phyloP scores from a whole-genome alignment of 2,888 invertebrate species.

The Eremobia ochroleuca region DNA sequence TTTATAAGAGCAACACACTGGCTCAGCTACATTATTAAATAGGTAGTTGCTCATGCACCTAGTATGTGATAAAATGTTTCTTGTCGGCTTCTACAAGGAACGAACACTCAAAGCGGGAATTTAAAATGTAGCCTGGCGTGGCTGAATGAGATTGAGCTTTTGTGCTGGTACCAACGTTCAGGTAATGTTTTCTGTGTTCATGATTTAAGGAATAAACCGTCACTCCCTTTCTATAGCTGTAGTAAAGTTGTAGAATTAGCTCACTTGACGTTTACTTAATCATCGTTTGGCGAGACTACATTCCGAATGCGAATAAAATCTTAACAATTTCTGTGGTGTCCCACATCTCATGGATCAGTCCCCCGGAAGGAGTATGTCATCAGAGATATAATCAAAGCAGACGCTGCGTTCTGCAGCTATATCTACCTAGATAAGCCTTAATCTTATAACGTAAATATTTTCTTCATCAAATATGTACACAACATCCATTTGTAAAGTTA shows the following conservation, averaged over 20 bases:
- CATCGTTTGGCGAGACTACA: neutral
- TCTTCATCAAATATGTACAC: conserved; percentile 4
- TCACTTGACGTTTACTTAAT: neutral
- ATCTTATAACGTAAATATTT: neutral
- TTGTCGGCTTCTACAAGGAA: conserved; percentile 46
- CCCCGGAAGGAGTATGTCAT: neutral
- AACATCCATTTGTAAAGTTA: conserved; percentile 51
- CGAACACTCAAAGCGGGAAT: conserved; percentile 45
- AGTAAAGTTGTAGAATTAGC: neutral
- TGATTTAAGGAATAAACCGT: neutral
- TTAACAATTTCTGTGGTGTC: neutral
- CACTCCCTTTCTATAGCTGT: neutral
- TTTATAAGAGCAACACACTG: conserved; percentile 71
- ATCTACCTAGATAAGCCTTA: neutral
- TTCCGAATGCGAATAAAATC: conserved; percentile 5
- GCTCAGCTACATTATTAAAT: conserved; percentile 70
- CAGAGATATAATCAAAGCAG: neutral
- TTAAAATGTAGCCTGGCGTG: conserved; percentile 46
- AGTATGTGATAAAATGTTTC: conserved; percentile 66
- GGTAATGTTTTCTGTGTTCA: neutral
- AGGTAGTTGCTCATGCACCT: conserved; percentile 61
- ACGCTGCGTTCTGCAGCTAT: neutral
- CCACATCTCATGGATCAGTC: neutral
- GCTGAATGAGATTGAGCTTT: conserved; percentile 29
- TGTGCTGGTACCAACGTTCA: conserved; percentile 19